These are phyloP conservation scores for Onychostoma macrolepis DNA, from an alignment of 2,113 vertebrate species.

Conservation along the genomic window DNA sequence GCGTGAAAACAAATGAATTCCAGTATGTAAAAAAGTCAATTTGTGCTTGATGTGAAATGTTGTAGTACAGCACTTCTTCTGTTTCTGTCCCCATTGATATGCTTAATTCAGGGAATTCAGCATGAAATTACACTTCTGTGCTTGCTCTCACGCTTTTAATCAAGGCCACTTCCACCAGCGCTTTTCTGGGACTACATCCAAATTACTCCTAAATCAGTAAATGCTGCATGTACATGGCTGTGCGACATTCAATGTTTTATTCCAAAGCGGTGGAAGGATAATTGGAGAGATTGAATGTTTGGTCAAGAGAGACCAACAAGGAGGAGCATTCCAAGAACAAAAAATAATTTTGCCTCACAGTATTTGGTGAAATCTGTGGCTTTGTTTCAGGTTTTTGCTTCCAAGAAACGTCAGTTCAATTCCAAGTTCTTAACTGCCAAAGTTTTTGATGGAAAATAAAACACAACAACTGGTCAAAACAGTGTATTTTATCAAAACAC, in stretches of 20 bases:
- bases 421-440: neutral
- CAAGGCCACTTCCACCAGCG: slow-evolving; percentile 5
- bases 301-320: neutral
- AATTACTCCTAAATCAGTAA: slow-evolving; percentile 23
- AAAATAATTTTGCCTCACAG: neutral
- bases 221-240: neutral
- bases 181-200: slow-evolving; percentile 18
- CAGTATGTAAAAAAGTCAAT: neutral
- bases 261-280: slow-evolving; percentile 15
- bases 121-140: slow-evolving; percentile 50
- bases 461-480: neutral
- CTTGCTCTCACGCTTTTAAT: neutral
- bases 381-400: neutral
- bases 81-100: slow-evolving; percentile 43
- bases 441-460: neutral
- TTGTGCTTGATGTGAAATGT: neutral
- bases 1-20: neutral
- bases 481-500: neutral
- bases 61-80: slow-evolving; percentile 31
- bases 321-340: neutral
- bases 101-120: slow-evolving; percentile 60
- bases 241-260: neutral
- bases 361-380: neutral
- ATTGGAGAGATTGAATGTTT: slow-evolving; percentile 17
- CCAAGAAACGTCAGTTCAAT: neutral